Conservation (phyloP, 2,888 invertebrate species). For the Ophioninae sp. region DNA sequence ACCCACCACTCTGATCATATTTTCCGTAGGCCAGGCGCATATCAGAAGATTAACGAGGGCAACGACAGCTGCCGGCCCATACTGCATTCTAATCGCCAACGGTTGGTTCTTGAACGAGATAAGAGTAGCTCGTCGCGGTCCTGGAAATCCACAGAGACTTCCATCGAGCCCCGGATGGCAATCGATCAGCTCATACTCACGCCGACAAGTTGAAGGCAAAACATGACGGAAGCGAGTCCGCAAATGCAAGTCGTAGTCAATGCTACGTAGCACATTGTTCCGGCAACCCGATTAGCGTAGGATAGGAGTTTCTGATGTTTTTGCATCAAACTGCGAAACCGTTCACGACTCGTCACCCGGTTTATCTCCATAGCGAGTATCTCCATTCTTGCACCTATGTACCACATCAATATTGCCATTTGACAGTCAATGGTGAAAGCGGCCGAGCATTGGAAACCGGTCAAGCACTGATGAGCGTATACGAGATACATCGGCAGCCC, state of each 20-base stretch:
- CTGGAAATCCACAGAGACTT: neutral
- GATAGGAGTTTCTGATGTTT: slow-evolving; percentile 46
- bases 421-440: slow-evolving; percentile 53
- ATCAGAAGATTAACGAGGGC: slow-evolving; percentile 19
- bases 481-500: slow-evolving; percentile 25
- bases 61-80: slow-evolving; percentile 9
- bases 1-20: slow-evolving; percentile 37
- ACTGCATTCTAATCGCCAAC: slow-evolving; percentile 16
- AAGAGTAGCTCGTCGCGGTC: neutral
- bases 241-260: slow-evolving; percentile 43
- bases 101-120: slow-evolving; percentile 11
- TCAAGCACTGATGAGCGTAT: slow-evolving; percentile 53
- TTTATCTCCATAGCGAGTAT: slow-evolving; percentile 40
- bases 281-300: slow-evolving; percentile 58
- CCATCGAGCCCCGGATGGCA: neutral
- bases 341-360: slow-evolving; percentile 2
- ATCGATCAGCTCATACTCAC: slow-evolving; percentile 57
- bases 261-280: slow-evolving; percentile 52
- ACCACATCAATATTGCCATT: slow-evolving; percentile 64
- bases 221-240: slow-evolving; percentile 59
- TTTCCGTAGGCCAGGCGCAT: slow-evolving; percentile 50
- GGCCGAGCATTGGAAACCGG: slow-evolving; percentile 46
- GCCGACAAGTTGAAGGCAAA: slow-evolving; percentile 62
- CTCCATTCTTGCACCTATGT: slow-evolving; percentile 63
- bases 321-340: slow-evolving; percentile 14